A percentile compares a stretch with the other conserved stretches of the same genome.
Conservation (phyloP, 2,797 vertebrate genomes). For the Eospalax fontanierii region DNA sequence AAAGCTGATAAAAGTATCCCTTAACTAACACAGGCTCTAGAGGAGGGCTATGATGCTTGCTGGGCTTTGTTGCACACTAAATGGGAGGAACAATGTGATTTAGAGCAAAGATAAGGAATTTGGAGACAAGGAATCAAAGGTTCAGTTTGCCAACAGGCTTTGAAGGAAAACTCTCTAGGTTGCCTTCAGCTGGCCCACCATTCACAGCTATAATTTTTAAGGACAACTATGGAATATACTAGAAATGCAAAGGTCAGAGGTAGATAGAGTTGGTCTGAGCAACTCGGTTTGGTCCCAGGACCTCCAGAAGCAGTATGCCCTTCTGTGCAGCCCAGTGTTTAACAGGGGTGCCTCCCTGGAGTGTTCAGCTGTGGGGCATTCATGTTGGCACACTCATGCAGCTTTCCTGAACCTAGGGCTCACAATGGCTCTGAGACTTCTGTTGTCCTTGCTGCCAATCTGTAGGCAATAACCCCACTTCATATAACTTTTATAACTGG, state of each 20-base stretch:
- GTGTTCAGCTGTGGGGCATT: background rate
- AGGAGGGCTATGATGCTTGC: background rate
- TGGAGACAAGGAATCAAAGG: background rate
- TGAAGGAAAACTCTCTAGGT: background rate
- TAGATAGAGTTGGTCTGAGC: background rate
- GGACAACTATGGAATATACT: background rate
- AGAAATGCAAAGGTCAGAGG: background rate
- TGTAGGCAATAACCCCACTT: background rate
- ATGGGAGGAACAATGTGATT: background rate
- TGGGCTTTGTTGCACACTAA: background rate
- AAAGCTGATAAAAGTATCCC: background rate
- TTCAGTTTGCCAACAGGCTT: background rate
- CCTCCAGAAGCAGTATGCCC: background rate
- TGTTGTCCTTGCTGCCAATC: background rate
- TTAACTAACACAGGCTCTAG: background rate
- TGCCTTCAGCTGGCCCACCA: background rate
- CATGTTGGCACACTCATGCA: background rate
- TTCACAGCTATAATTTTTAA: background rate
- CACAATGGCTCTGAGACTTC: background rate
- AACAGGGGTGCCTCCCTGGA: background rate
- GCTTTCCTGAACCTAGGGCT: background rate
- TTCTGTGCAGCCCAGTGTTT: background rate
- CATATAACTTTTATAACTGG: no score
- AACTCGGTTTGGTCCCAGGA: background rate
- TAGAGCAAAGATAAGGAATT: background rate